phyloP scores from a whole-genome alignment of 2,113 vertebrate genomes.

The Aspidoscelis tigris region DNA sequence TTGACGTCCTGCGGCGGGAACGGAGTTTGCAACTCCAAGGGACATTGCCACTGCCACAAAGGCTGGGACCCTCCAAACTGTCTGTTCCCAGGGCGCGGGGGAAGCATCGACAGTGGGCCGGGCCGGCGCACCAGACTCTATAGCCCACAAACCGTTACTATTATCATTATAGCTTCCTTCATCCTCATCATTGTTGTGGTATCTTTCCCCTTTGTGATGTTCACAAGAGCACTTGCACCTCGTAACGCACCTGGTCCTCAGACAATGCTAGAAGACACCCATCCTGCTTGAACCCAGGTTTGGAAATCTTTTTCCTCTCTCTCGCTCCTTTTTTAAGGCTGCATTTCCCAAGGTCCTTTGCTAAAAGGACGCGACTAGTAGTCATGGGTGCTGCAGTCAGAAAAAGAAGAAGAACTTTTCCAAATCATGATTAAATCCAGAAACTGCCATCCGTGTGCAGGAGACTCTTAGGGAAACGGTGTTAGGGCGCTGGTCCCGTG shows the following conservation, averaged over 20 bases:
- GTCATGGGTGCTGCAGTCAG: too few species aligned
- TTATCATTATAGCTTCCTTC: background rate
- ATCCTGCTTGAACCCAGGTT: too few species aligned
- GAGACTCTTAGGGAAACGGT: background rate
- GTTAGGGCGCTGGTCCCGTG: background rate
- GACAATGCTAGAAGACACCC: background rate
- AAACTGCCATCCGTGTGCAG: background rate
- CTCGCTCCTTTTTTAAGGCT: too few species aligned
- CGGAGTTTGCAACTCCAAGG: constrained; percentile 77
- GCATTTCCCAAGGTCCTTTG: too few species aligned
- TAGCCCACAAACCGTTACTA: background rate
- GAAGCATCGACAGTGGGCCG: constrained; percentile 83
- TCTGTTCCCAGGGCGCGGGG: constrained; percentile 72
- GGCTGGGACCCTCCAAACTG: constrained; percentile 84
- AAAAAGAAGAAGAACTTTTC: background rate
- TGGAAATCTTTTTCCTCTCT: too few species aligned
- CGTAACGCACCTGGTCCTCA: background rate
- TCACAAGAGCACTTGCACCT: background rate
- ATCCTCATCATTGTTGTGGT: background rate
- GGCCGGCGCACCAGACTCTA: background rate
- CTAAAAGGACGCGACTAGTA: too few species aligned
- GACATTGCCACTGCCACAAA: constrained; percentile 79
- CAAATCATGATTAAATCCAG: background rate
- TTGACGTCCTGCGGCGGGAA: background rate
- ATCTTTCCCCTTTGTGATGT: background rate